A percentile compares a stretch with the other conserved stretches of the same genome.
Conservation (phyloP, 2,113 vertebrate species). For the Sclerurus mexicanus region DNA sequence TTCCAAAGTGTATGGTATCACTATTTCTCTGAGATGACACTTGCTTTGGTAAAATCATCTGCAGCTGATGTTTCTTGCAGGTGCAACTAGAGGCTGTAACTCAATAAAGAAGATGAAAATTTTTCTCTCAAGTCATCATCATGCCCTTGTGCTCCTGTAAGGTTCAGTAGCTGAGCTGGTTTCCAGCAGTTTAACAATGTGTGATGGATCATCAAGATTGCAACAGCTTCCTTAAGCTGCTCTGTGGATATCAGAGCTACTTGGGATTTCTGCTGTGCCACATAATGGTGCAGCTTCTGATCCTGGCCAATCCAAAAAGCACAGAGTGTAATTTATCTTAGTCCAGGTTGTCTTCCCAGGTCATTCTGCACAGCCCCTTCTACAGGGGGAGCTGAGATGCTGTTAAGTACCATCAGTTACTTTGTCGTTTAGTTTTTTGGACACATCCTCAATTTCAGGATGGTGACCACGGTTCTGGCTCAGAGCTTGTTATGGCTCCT, state of each 20-base stretch:
- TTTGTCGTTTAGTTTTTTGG: not conserved
- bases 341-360: not conserved
- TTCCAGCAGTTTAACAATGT: not conserved
- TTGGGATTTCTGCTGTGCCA: not conserved
- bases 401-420: not conserved
- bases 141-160: not conserved
- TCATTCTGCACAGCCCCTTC: not conserved
- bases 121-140: not conserved
- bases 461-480: not conserved
- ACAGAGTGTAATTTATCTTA: not conserved
- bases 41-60: not conserved
- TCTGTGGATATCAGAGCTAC: not conserved
- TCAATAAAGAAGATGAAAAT: not conserved
- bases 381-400: not conserved
- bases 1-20: not conserved
- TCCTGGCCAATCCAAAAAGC: not conserved
- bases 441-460: not conserved
- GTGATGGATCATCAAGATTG: not conserved
- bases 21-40: not conserved
- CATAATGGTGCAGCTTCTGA: not conserved
- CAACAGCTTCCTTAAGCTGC: not conserved
- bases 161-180: not conserved
- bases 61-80: not conserved
- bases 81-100: not conserved
- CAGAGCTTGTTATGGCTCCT: not conserved